Conservation (phyloP, 2,797 vertebrate genomes). For the Sebastes matsubarae region DNA sequence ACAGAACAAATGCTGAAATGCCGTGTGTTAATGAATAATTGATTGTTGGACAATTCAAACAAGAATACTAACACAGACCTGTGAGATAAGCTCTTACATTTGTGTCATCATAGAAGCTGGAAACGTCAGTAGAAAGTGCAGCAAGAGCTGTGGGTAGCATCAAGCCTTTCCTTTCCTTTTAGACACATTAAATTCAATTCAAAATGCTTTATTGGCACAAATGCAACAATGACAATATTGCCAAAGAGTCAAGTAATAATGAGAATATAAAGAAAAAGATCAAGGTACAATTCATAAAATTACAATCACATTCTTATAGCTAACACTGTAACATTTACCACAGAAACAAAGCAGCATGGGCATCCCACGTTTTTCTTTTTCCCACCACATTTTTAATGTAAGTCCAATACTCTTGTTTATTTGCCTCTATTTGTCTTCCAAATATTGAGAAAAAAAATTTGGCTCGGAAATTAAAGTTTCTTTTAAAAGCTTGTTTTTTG, state of each 20-base stretch:
- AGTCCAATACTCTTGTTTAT: not conserved
- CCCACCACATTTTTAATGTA: not conserved
- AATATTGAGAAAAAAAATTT: not conserved
- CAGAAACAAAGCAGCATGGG: not conserved
- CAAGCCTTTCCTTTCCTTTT: not conserved
- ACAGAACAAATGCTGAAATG: not conserved
- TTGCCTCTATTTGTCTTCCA: not conserved
- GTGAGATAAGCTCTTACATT: not conserved
- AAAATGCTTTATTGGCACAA: too few relatives aligned
- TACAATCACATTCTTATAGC: not conserved
- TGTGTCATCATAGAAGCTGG: not conserved
- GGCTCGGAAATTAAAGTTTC: not conserved
- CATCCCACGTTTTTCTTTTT: not conserved
- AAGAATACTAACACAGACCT: not conserved
- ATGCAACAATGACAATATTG: too few relatives aligned
- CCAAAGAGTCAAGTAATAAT: too few relatives aligned
- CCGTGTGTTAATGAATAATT: not conserved
- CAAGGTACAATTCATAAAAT: too few relatives aligned
- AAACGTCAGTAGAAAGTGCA: not conserved
- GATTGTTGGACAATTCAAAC: not conserved
- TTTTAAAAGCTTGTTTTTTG: not conserved
- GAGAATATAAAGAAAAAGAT: too few relatives aligned
- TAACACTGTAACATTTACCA: not conserved
- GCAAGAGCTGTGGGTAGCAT: not conserved
- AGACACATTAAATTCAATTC: accelerated